Conservation (phyloP, 2,113 vertebrate species). For the Caracal caracal region DNA sequence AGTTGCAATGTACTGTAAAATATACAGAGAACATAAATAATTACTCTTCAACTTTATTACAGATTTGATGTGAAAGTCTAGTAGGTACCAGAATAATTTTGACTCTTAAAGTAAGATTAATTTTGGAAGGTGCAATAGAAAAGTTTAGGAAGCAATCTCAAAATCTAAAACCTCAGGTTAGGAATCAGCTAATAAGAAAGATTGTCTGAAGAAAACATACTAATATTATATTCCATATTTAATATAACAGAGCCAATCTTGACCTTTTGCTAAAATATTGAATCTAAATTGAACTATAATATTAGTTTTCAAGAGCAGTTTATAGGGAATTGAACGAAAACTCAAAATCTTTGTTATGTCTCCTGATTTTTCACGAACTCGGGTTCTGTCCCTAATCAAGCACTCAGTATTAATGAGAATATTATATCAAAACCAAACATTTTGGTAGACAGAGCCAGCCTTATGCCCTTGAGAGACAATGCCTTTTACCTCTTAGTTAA, state of each 20-base stretch:
- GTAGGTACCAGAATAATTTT: slow-evolving; percentile 36
- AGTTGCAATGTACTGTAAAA: slow-evolving; percentile 53
- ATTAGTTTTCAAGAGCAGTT: neutral
- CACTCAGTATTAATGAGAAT: slow-evolving; percentile 27
- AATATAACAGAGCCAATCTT: slow-evolving; percentile 28
- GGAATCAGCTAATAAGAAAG: slow-evolving; percentile 49
- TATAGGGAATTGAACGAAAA: neutral
- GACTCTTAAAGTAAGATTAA: slow-evolving; percentile 50
- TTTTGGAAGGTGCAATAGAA: neutral
- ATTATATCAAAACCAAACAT: slow-evolving; percentile 17
- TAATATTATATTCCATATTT: neutral
- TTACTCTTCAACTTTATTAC: slow-evolving; percentile 59
- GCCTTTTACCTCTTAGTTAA: slow-evolving; percentile 6
- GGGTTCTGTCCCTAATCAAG: slow-evolving; percentile 25
- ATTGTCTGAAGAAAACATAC: slow-evolving; percentile 19
- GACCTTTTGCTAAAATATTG: slow-evolving; percentile 35
- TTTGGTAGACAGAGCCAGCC: neutral
- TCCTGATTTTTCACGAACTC: slow-evolving; percentile 18
- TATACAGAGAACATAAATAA: slow-evolving; percentile 50
- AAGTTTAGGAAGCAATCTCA: slow-evolving; percentile 52
- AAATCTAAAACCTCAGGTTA: slow-evolving; percentile 42
- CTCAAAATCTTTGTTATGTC: neutral
- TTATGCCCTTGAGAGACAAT: neutral
- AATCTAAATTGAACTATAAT: no score
- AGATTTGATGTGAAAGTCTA: slow-evolving; percentile 54